These are phyloP conservation scores for Athene cunicularia DNA, from an alignment of 2,113 vertebrate genomes.

Conservation along the genomic window DNA sequence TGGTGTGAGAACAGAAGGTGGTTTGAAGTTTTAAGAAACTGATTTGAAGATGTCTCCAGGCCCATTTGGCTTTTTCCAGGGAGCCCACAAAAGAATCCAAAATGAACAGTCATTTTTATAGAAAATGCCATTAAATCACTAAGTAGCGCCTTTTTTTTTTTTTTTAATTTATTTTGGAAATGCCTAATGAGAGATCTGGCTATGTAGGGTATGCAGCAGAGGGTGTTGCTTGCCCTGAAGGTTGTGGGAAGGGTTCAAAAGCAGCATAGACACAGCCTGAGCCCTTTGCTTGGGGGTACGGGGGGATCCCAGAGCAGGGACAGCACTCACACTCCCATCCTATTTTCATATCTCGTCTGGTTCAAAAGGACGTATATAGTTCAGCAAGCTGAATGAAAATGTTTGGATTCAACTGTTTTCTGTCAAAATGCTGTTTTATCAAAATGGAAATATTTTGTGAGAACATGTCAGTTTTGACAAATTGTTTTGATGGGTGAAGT, in stretches of 20 bases:
- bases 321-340: background rate
- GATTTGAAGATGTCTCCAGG: background rate
- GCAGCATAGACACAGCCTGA: background rate
- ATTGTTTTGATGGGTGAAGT: slow-evolving; percentile 63
- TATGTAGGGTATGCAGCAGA: background rate
- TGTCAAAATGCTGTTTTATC: slow-evolving; percentile 57
- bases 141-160: background rate
- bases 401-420: background rate
- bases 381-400: slow-evolving; percentile 6
- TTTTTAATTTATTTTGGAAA: background rate
- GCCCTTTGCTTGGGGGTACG: background rate
- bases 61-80: background rate
- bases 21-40: slow-evolving; percentile 16
- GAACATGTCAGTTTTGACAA: slow-evolving; percentile 52
- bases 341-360: background rate
- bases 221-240: background rate
- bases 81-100: background rate
- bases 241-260: background rate
- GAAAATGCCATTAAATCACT: background rate
- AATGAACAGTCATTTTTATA: background rate
- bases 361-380: background rate
- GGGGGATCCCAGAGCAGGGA: background rate
- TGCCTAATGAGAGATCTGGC: background rate
- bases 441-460: slow-evolving; percentile 62
- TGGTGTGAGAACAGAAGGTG: background rate